Evolutionary conservation across 2,113 vertebrate species (phyloP), one percentile per base, ranked within the genome.

Genomic region (Raja brachyura): DNA sequence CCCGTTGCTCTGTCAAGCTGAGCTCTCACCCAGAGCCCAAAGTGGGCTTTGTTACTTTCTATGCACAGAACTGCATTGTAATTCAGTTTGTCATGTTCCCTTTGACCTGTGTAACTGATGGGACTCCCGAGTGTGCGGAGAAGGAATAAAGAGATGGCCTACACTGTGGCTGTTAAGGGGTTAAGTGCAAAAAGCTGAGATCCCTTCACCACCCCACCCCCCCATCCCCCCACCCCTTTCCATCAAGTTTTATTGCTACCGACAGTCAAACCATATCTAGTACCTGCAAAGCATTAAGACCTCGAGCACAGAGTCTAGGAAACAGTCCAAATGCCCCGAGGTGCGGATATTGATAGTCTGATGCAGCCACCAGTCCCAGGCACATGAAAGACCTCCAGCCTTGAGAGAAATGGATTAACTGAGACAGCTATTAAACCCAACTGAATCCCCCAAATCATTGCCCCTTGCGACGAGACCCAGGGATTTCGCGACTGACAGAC

Each of bases 241-340:
- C 77, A 79, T 79, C 77, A 48, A 31, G 70, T 48, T 48, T 79
- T 79, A 79, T 79, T 79, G 31, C 14, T 39, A 48, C 31, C 39
- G 77, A 79, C 77, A 79, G 31, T 79, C 39, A 31, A 79, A 79
- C 31, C 77, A 79, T 18, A 79, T 79, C 77, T 48, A 79, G 77
- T 79, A 79, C 77, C 77, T 79, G 77, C 39, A 79, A 79, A 79
- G 39, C 77, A 79, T 79, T 79, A 79, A 79, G 39, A 33, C 77
- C 77, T 79, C 31, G 16, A 79, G 77, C 16, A 79, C 39, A 79
- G 39, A 31, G 39, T 16, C 77, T 79, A 31, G 77, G 77, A 79
- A 79, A 79, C 77, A 48, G n/a, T 39, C 77, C 77, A 79, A 79
- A 48, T 79, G 77, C 77, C 77, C 77, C 39, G 77, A 48, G 77